Conservation (phyloP, 2,888 invertebrate species). For the Theretra japonica region DNA sequence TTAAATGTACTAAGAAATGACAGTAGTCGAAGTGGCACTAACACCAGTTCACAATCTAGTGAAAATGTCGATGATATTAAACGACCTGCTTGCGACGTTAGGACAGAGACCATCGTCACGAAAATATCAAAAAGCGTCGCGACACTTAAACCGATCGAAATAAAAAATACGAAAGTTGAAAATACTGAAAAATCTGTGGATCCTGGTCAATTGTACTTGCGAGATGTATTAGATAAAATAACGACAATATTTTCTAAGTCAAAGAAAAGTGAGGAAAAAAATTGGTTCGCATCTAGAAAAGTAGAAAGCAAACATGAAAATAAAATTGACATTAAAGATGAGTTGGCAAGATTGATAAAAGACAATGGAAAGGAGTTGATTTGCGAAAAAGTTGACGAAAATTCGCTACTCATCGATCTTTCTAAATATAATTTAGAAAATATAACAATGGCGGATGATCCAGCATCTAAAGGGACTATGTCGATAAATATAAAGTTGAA, state of each 20-base stretch:
- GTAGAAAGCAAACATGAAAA: slow-evolving; percentile 37
- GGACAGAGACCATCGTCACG: slow-evolving; percentile 60
- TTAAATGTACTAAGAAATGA: slow-evolving; percentile 61
- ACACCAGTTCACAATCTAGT: slow-evolving; percentile 52
- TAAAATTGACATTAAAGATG: slow-evolving; percentile 45
- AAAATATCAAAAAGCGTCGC: slow-evolving; percentile 61
- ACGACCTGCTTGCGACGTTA: slow-evolving; percentile 55
- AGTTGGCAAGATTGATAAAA: slow-evolving; percentile 45
- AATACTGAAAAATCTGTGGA: slow-evolving; percentile 45
- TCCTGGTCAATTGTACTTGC: slow-evolving; percentile 61
- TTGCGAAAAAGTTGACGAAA: slow-evolving; percentile 51
- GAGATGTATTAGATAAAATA: slow-evolving; percentile 67
- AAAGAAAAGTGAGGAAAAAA: slow-evolving; percentile 42
- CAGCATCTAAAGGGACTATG: slow-evolving; percentile 51
- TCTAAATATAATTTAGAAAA: slow-evolving; percentile 66
- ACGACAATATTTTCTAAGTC: slow-evolving; percentile 61
- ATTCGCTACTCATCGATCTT: slow-evolving; percentile 63
- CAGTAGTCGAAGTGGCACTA: slow-evolving; percentile 46
- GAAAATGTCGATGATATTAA: slow-evolving; percentile 35
- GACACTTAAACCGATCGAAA: slow-evolving; percentile 42
- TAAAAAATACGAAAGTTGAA: slow-evolving; percentile 30
- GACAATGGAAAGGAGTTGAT: slow-evolving; percentile 48
- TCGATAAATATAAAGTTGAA: slow-evolving; percentile 63
- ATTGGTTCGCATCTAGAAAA: slow-evolving; percentile 35
- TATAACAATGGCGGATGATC: slow-evolving; percentile 59